Evolutionary conservation across 2,797 vertebrate species (phyloP), one percentile per base, ranked within the genome.

Genomic region (Hippoglossus hippoglossus): DNA sequence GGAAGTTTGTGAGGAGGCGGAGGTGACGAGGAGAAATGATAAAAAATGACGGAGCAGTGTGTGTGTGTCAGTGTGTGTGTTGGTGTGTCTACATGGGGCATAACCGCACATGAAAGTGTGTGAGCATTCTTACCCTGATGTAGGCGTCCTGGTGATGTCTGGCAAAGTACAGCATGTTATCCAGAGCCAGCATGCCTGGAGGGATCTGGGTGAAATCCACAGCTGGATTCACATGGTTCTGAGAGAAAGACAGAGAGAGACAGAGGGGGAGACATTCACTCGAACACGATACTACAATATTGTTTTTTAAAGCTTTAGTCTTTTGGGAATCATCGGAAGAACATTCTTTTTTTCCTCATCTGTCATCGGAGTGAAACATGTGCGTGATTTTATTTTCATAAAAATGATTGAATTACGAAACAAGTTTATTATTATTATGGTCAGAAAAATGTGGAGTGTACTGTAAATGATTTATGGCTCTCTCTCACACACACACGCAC

Each of bases 171-270:
- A 99, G 89, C 98, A 99, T 99, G 87, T 99, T 98, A 92, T 99
- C 98, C 0, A 99, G 94, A 68, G 98, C 98, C 63, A 99, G 78
- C 98, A 99, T 99, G 79, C 98, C 98, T 2, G 98, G 98, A 86
- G 98, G 98, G 16, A 98, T 99, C 95, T 99, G 98, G 0, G 97
- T 99, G 80, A 99, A 99, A 93, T 99, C 98, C 95, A 99, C 95
- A 2, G 98, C 98, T n/a, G 98, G 98, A 91, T 99, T 99, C 81
- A 99, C 98, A 5, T 99, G 98, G 80, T 99, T 99, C 98, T 99
- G 92, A 56, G 65, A 53, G 65, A 81, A 74, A n/a, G 80, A 24
- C 59, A 58, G 52, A 56, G 65, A 53, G 65, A 81, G 76, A n/a
- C 80, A 21, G 61, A 60, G 54, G 28, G 69, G 31, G 31, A 71